These are phyloP conservation scores for Catostylus mosaicus DNA, from an alignment of 30 jellyfish, hydroid and myxozoan species.

Conservation along the genomic window DNA sequence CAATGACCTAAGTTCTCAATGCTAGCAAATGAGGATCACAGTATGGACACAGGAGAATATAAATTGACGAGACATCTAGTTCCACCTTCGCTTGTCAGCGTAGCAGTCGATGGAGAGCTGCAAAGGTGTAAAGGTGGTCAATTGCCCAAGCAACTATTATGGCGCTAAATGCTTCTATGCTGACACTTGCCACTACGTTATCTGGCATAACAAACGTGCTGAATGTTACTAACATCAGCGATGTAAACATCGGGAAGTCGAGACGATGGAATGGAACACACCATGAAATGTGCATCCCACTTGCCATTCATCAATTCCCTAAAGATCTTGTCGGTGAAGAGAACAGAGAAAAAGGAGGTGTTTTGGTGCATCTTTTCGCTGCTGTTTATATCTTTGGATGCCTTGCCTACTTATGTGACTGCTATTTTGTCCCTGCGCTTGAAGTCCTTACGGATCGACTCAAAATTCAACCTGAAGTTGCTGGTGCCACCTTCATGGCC, in stretches of 20 bases:
- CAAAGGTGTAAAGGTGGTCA: neutral
- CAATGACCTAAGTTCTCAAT: conserved; percentile 11
- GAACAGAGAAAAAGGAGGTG: conserved; percentile 77
- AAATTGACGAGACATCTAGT: neutral
- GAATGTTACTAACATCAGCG: conserved; percentile 3
- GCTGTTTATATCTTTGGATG: conserved; percentile 87
- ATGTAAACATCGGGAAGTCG: conserved; percentile 18
- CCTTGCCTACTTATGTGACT: conserved; percentile 90
- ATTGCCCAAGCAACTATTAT: neutral
- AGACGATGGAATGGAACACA: conserved; percentile 31
- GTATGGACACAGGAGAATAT: conserved; percentile 1
- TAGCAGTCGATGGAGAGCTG: conserved; percentile 23
- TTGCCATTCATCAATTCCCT: conserved; percentile 90
- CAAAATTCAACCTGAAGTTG: conserved; percentile 89
- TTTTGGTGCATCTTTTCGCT: conserved; percentile 75
- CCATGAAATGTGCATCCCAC: conserved; percentile 71
- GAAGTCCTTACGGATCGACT: conserved; percentile 81
- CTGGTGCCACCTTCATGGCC: conserved; percentile 99
- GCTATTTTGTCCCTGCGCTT: conserved; percentile 91
- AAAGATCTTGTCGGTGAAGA: conserved; percentile 67
- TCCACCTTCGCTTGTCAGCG: conserved; percentile 30
- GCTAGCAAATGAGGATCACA: neutral
- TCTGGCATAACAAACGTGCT: neutral
- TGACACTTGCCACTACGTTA: conserved; percentile 55
- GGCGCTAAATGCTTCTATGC: conserved; percentile 38